Conservation (phyloP, 1,140 invertebrate species). For the Papilio xuthus region DNA sequence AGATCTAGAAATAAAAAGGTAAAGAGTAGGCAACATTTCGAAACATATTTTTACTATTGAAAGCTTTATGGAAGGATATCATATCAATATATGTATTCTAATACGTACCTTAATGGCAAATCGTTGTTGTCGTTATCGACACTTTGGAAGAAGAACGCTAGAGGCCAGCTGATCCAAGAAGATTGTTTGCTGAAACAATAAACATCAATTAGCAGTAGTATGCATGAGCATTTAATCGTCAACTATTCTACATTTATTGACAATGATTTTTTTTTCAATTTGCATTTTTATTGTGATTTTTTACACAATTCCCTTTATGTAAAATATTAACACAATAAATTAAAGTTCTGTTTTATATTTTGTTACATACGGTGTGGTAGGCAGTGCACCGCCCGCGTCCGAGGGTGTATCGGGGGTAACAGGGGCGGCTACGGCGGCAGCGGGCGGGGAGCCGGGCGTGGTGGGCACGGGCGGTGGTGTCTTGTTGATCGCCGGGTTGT, state of each 20-base stretch:
- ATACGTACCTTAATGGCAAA: slow-evolving; percentile 88
- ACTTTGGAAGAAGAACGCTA: slow-evolving; percentile 92
- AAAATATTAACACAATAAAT: neutral
- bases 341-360: neutral
- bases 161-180: slow-evolving; percentile 96
- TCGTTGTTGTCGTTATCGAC: slow-evolving; percentile 87
- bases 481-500: slow-evolving; percentile 93
- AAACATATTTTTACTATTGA: too few relatives aligned
- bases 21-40: too few relatives aligned
- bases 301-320: too few relatives aligned
- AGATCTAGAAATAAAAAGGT: too few relatives aligned
- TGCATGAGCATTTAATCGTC: too few relatives aligned
- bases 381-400: slow-evolving; percentile 53
- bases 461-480: slow-evolving; percentile 85
- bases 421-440: slow-evolving; percentile 64
- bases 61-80: neutral
- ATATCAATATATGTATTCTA: neutral
- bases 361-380: slow-evolving; percentile 65
- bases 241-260: too few relatives aligned
- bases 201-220: neutral
- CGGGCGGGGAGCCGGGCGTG: slow-evolving; percentile 83
- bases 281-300: too few relatives aligned
- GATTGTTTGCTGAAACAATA: slow-evolving; percentile 73
- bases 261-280: too few relatives aligned
- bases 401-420: slow-evolving; percentile 73